These are phyloP conservation scores for Drosophila hydei DNA, from an alignment of 1,140 invertebrate genomes.

Conservation along the genomic window DNA sequence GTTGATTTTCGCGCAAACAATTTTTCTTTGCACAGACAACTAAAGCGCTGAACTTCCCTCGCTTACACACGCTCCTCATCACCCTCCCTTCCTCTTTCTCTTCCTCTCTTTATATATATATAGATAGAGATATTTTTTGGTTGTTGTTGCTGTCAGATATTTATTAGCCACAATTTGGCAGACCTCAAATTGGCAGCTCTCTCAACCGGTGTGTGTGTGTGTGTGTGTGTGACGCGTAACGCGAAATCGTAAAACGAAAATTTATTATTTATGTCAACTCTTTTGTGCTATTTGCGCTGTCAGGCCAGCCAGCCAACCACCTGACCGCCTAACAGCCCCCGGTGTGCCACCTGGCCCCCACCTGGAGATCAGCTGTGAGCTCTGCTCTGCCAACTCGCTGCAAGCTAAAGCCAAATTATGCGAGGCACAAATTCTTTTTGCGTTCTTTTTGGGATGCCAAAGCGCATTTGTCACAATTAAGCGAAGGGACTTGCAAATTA, in stretches of 20 bases:
- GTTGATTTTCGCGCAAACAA: slow-evolving; percentile 72
- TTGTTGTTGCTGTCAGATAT: slow-evolving; percentile 61
- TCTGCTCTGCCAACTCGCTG: slow-evolving; percentile 23
- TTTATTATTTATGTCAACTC: slow-evolving; percentile 83
- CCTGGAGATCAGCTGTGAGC: not conserved
- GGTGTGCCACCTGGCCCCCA: not conserved
- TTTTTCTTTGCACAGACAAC: slow-evolving; percentile 51
- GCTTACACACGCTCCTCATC: not conserved
- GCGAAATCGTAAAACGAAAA: slow-evolving; percentile 75
- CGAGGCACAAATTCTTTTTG: slow-evolving; percentile 57
- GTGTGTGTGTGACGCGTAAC: slow-evolving; percentile 18
- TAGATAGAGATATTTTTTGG: slow-evolving; percentile 36
- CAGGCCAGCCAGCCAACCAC: slow-evolving; percentile 36
- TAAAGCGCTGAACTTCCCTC: slow-evolving; percentile 15
- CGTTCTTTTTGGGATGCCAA: slow-evolving; percentile 52
- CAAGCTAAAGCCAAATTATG: slow-evolving; percentile 71
- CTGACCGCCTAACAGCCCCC: not conserved
- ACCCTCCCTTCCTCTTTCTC: not conserved
- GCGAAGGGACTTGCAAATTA: slow-evolving; percentile 55
- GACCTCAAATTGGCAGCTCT: slow-evolving; percentile 73
- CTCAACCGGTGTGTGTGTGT: slow-evolving; percentile 18
- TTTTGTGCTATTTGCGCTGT: slow-evolving; percentile 80
- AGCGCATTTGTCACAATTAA: slow-evolving; percentile 83
- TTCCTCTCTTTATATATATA: slow-evolving; percentile 21
- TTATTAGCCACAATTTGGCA: slow-evolving; percentile 83